A percentile compares a stretch with the other conserved stretches of the same genome.
Conservation (phyloP, 2,113 vertebrate genomes). For the Larimichthys polyactis region DNA sequence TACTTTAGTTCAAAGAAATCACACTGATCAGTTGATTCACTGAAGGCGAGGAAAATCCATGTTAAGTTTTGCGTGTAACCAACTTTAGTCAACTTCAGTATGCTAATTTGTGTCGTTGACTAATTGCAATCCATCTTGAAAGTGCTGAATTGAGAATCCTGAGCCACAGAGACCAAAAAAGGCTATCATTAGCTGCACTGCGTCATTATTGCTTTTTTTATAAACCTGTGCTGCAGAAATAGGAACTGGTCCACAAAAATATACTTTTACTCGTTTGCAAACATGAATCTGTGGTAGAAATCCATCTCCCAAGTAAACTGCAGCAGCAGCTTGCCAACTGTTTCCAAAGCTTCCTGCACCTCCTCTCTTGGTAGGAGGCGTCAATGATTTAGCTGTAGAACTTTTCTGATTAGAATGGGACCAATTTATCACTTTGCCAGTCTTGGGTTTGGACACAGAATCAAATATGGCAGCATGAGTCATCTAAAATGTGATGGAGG, state of each 20-base stretch:
- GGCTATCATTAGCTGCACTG: not conserved
- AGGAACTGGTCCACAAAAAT: too few relatives aligned
- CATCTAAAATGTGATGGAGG: not conserved
- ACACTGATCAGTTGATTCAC: not conserved
- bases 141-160: constrained; percentile 11
- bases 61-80: not conserved
- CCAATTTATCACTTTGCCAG: not conserved
- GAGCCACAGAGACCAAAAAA: not conserved
- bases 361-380: not conserved
- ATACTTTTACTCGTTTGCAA: not conserved
- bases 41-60: not conserved
- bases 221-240: too few relatives aligned
- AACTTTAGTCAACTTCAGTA: not conserved
- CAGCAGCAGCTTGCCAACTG: not conserved
- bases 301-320: not conserved
- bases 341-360: too few relatives aligned
- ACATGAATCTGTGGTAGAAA: not conserved
- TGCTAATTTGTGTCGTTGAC: not conserved
- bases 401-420: not conserved
- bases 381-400: not conserved
- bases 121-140: not conserved
- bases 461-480: not conserved
- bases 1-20: not conserved
- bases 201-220: not conserved
- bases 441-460: too few relatives aligned